Evolutionary conservation across 2,797 vertebrate species (phyloP), one percentile per base, ranked within the genome.

Genomic region (Chiroxiphia lanceolata): DNA sequence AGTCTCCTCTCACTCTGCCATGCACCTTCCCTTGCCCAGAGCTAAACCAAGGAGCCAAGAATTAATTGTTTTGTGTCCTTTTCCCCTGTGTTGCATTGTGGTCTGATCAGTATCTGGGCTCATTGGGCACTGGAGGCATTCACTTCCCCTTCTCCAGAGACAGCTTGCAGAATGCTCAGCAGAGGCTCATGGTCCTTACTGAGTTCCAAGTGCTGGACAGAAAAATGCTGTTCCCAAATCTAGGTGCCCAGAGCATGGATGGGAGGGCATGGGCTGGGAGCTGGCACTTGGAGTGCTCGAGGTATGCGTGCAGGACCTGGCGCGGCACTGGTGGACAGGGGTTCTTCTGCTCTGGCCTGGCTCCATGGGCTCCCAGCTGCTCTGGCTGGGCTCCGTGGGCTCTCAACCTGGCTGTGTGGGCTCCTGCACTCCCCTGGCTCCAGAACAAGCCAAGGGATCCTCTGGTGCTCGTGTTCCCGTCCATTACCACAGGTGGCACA

Each of bases 1-100:
- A 91, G 67, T 87, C 91, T 94, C 85, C 79, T 92, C 56, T 92
- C n/a, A 14, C 90, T 84, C 31, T 80, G 33, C 69, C 6, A 3
- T 25, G 26, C 90, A 96, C 96, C 97, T 97, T 97, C 94, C 96
- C 83, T 92, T 33, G 96, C 95, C 91, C 87, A 45, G 56, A 97
- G 96, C 95, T 90, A 77, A 56, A 89, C n/a, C 53, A 36, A 15
- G 36, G 54, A 95, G 94, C 96, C 96, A 96, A 95, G 94, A 97
- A 82, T 70, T 94, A 96, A 92, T 93, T 83, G 68, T 60, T 93
- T 77, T 82, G 87, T 92, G 80, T 84, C 96, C 83, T 94, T 69
- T 67, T 78, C 69, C 33, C 59, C 89, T 75, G 12, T 67, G 56
- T 81, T 86, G 83, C 60, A 1, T 86, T 81, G 88, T 85, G 95